Base-by-base conservation (phyloP, 1,140 invertebrate species). In the Caenorhabditis inopinata region DNA sequence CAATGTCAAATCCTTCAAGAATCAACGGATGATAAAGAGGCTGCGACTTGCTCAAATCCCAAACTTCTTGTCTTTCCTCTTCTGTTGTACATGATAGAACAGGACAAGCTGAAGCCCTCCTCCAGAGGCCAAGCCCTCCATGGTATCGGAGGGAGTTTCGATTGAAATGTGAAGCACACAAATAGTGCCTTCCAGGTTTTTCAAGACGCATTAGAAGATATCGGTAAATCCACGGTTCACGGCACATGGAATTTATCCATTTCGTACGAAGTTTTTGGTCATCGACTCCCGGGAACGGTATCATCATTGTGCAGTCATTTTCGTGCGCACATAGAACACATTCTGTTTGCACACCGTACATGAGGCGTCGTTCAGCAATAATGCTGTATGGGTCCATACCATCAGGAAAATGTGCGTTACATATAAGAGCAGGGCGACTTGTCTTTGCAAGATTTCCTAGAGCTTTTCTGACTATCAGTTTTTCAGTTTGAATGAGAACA, bases 121-220 rank as follows among this genome's bases (percentile, higher is more conserved):
- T 23, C 53, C 76, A 53, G 4, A 29, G 23, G 18, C 38, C 38
- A 49, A 49, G n/a, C 7, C 45, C 48, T 16, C 29, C 23, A 38
- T 42, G 48, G 21, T 76, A 76, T 35, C 75, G 45, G 14, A 76
- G 46, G 5, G 49, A 58, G 21, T 47, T 48, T 21, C 53, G 29
- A 23, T 78, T 51, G 38, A 78, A 78, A 68, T 78, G 76, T 0
- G 76, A 51, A 4, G 76, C 53, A 21, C 76, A 78, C 11, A 78
- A 16, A 29, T 78, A 78, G 51, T 78, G 76, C 29, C 76, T 42
- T 78, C 76, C 32, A 27, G 18, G 48, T 23, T 76, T 68, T 18
- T 68, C 58, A 16, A 68, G 58, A 68, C 58, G 58, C 12, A 32
- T 68, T 2, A 32, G 21, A 1, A 68, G 32, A 38, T 68, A 68